Base-by-base conservation (phyloP, 2,113 vertebrate species). In the Daboia siamensis region DNA sequence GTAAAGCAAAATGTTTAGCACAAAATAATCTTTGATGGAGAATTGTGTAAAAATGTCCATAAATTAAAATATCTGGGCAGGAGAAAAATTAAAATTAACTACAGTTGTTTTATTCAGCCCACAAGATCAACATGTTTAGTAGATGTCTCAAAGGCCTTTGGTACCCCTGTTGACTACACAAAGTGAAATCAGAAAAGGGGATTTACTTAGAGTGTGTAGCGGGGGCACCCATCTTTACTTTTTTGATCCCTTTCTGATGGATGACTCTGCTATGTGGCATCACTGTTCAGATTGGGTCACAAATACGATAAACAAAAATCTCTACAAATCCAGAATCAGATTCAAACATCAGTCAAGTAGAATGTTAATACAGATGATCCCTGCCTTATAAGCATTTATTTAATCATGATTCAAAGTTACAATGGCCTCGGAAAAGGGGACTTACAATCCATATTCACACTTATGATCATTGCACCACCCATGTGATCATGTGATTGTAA, bases 1-100 rank as follows among this genome's bases (percentile, higher is more conserved):
- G 26, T 87, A 64, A 52, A 87, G 57, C 21, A 12, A 92, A 92
- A 92, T 54, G 74, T 92, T 88, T 88, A 92, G 64, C 88, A 59
- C 57, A 88, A 29, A 21, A 69, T 44, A 54, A 29, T 24, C 7
- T 86, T 91, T 64, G 69, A 29, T 88, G 85, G n/a, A 69, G 74
- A 88, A 5, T 91, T 24, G 26, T 87, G 54, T 87, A 54, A 91
- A 91, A 69, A 91, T 74, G 64, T 59, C 52, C 85, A 59, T 69
- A 7, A 69, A 26, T n/a, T 91, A 59, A 87, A 39, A 87, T 48
- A n/a, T 33, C 21, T 24, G 1, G 29, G 52, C 15, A 24, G n/a
- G 46, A 5, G 86, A 87, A 51, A 57, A 26, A 3, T 26, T 26
- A 61, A 48, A 91, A 91, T n/a, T 86, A 57, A 87, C 51, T 13